A percentile compares a stretch with the other conserved stretches of the same genome.
These are phyloP conservation scores for Lasioglossum lativentre DNA, from an alignment of 2,888 invertebrate genomes.

Conservation along the genomic window DNA sequence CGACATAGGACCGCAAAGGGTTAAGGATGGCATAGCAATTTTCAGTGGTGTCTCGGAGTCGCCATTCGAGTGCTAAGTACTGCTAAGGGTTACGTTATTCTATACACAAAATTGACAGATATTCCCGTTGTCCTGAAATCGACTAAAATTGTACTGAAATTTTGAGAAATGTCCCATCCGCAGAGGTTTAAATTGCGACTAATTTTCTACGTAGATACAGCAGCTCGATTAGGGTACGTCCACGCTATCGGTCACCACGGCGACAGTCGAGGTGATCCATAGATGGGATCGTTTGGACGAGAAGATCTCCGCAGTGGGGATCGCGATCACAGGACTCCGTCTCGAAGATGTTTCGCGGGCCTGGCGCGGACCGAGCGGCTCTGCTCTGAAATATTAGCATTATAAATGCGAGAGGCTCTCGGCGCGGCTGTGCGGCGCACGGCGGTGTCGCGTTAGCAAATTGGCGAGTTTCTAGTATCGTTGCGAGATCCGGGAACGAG, in stretches of 20 bases:
- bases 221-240: not conserved
- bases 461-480: conserved; percentile 64
- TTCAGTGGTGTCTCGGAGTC: no score
- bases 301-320: not conserved
- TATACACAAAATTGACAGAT: no score
- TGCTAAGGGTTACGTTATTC: no score
- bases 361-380: conserved; percentile 20
- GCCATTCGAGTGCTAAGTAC: no score
- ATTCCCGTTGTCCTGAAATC: not conserved
- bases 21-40: no score
- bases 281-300: not conserved
- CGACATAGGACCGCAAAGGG: no score
- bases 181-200: no score
- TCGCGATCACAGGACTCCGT: not conserved
- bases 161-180: not conserved
- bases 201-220: no score
- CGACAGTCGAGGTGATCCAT: not conserved
- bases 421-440: conserved; percentile 70
- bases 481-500: conserved; percentile 25
- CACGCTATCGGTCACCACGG: not conserved
- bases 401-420: conserved; percentile 76
- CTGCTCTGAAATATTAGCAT: conserved; percentile 75
- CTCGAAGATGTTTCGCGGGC: conserved; percentile 21
- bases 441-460: conserved; percentile 79
- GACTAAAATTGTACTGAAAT: no score